These are phyloP conservation scores for Sylvilagus floridanus DNA, from an alignment of 2,797 vertebrate genomes.

Conservation along the genomic window DNA sequence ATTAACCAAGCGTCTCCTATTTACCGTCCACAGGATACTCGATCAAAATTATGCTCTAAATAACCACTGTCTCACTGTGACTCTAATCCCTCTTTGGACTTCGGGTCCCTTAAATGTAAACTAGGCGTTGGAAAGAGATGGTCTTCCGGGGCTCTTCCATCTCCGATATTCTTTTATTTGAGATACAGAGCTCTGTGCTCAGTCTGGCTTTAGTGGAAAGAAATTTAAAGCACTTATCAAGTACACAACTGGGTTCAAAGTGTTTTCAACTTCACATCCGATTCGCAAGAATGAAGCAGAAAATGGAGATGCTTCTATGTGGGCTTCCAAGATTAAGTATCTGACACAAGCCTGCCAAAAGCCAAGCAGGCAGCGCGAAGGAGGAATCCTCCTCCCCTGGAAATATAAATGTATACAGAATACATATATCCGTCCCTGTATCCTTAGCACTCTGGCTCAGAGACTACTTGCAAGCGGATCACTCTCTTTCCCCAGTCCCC, in stretches of 20 bases:
- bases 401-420: not conserved
- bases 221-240: constrained; percentile 50
- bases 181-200: constrained; percentile 51
- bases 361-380: constrained; percentile 40
- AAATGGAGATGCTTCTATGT: constrained; percentile 64
- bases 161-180: constrained; percentile 49
- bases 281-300: constrained; percentile 61
- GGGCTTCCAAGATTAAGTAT: constrained; percentile 71
- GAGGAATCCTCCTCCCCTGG: constrained; percentile 50
- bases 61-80: constrained; percentile 2
- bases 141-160: constrained; percentile 32
- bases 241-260: constrained; percentile 63
- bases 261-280: constrained; percentile 71
- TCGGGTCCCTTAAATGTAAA: constrained; percentile 40
- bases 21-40: not conserved
- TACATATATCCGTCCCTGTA: not conserved
- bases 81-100: not conserved
- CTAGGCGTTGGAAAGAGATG: not conserved
- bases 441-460: constrained; percentile 29
- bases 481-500: constrained; percentile 24
- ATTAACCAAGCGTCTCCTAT: constrained; percentile 33
- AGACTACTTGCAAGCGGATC: not conserved
- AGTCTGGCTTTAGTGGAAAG: not conserved
- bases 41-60: constrained; percentile 23
- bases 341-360: constrained; percentile 59